Evolutionary conservation across 2,888 invertebrate species (phyloP).

Genomic region (Drosophila subquinaria): DNA sequence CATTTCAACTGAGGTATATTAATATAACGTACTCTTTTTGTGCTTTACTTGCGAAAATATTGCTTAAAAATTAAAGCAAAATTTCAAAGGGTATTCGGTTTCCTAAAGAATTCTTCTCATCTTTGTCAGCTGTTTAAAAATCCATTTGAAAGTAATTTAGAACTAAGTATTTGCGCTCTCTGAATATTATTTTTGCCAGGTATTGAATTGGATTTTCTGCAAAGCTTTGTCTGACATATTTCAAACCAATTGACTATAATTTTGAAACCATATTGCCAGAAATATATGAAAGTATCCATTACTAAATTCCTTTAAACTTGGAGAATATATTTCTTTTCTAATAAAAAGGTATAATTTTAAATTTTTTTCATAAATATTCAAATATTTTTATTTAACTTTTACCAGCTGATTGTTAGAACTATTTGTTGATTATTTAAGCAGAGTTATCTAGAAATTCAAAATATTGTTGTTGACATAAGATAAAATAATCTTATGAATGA

Average conservation of each 20-base stretch:
- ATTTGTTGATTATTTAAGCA: neutral
- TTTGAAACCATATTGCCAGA: neutral
- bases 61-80: neutral
- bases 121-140: neutral
- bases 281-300: neutral
- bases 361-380: too few species aligned
- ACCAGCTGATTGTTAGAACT: neutral
- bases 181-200: neutral
- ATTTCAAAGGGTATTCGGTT: constrained; percentile 3
- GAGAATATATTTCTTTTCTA: neutral
- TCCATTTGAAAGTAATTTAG: neutral
- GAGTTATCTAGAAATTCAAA: constrained; percentile 14
- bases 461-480: neutral
- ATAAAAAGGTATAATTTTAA: too few species aligned
- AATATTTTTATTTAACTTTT: too few species aligned
- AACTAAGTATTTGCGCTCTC: neutral
- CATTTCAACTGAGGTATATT: too few species aligned
- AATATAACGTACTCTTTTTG: neutral
- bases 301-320: neutral
- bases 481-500: constrained; percentile 25
- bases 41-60: neutral
- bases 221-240: neutral
- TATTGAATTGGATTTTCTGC: neutral
- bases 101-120: neutral
- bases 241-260: neutral